These are phyloP conservation scores for Lithophane ornitopus DNA, from an alignment of 2,888 invertebrate species.

Conservation along the genomic window DNA sequence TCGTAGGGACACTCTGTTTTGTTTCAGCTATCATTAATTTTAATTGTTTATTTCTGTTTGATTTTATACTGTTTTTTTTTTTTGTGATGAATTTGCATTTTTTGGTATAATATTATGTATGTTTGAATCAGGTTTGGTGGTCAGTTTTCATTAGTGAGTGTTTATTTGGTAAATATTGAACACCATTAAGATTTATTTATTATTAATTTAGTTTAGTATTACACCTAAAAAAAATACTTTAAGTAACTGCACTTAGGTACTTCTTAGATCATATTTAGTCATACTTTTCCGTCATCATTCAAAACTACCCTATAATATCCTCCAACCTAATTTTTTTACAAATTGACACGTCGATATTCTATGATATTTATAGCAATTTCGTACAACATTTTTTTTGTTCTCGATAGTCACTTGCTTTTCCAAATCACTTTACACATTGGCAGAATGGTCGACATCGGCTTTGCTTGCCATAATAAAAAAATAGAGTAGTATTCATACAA, in stretches of 20 bases:
- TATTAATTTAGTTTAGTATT: too few relatives aligned
- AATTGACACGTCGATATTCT: neutral
- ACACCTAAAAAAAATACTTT: too few relatives aligned
- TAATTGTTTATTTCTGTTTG: conserved; percentile 60
- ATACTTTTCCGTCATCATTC: too few relatives aligned
- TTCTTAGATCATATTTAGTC: neutral
- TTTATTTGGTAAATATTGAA: neutral
- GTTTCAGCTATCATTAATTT: conserved; percentile 62
- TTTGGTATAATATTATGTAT: neutral
- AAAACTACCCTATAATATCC: neutral
- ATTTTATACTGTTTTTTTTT: conserved; percentile 25
- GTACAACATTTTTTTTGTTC: too few relatives aligned
- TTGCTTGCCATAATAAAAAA: too few relatives aligned
- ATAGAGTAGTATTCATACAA: too few relatives aligned
- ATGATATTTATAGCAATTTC: neutral
- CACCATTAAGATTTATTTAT: neutral
- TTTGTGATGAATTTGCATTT: neutral
- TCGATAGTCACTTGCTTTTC: too few relatives aligned
- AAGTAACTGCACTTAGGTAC: neutral
- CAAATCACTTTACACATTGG: too few relatives aligned
- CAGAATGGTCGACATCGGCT: too few relatives aligned
- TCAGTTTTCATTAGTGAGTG: conserved; percentile 1
- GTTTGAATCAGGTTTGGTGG: neutral
- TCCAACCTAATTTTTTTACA: neutral
- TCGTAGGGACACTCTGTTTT: conserved; percentile 51